Evolutionary conservation across 1,140 invertebrate genomes (phyloP).

Genomic region (Philotrypesis tridentata): DNA sequence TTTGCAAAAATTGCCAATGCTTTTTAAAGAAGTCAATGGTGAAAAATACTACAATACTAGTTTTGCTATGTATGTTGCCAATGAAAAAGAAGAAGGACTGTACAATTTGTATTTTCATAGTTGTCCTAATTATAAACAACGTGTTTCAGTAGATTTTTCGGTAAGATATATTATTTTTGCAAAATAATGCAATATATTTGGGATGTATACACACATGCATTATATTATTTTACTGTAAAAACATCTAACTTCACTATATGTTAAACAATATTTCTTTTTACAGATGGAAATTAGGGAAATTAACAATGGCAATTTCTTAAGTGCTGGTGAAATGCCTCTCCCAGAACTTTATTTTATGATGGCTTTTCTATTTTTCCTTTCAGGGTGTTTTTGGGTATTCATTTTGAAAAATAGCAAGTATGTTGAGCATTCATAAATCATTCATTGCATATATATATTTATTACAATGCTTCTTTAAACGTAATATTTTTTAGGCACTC

Average conservation of each 20-base stretch:
- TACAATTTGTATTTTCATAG: slow-evolving; percentile 98
- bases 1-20: slow-evolving; percentile 63
- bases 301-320: slow-evolving; percentile 91
- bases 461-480: slow-evolving; percentile 9
- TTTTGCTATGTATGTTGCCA: slow-evolving; percentile 88
- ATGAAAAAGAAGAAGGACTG: slow-evolving; percentile 88
- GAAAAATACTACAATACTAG: slow-evolving; percentile 66
- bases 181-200: too few species aligned
- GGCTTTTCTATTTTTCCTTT: slow-evolving; percentile 91
- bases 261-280: slow-evolving; percentile 55
- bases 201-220: background rate
- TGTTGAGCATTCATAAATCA: slow-evolving; percentile 53
- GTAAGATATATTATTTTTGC: slow-evolving; percentile 71
- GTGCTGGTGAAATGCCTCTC: slow-evolving; percentile 97
- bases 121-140: slow-evolving; percentile 84
- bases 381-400: slow-evolving; percentile 93
- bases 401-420: slow-evolving; percentile 90
- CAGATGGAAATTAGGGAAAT: slow-evolving; percentile 90
- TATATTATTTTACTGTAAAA: background rate
- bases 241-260: background rate
- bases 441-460: background rate
- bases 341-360: slow-evolving; percentile 94
- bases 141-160: slow-evolving; percentile 77
- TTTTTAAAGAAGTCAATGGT: slow-evolving; percentile 55
- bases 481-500: slow-evolving; percentile 77